phyloP scores from a whole-genome alignment of 2,888 invertebrate genomes.

The Ferdinandea cuprea region DNA sequence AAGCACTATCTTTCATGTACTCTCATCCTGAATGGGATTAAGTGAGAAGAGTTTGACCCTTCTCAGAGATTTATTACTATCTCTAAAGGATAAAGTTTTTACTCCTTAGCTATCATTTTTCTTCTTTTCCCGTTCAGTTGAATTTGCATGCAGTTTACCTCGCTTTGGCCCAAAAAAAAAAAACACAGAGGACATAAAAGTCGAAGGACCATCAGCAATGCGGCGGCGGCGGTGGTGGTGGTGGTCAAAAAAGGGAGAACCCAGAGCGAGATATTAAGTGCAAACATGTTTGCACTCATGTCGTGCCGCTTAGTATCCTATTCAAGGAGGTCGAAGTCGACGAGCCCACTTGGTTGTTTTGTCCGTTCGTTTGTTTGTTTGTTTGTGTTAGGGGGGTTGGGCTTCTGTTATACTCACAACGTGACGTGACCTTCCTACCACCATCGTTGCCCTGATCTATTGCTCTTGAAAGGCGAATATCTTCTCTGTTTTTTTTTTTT shows the following conservation, averaged over 20 bases:
- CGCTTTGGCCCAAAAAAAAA: background rate
- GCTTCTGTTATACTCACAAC: too few relatives aligned
- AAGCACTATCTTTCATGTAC: constrained; percentile 52
- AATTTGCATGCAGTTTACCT: constrained; percentile 61
- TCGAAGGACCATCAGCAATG: constrained; percentile 32
- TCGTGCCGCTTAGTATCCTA: constrained; percentile 57
- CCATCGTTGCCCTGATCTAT: constrained; percentile 55
- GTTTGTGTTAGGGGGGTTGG: too few relatives aligned
- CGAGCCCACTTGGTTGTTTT: constrained; percentile 21
- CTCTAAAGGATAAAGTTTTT: constrained; percentile 64
- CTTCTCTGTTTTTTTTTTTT: constrained; percentile 12
- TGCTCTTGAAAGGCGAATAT: constrained; percentile 50
- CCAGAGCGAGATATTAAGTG: constrained; percentile 51
- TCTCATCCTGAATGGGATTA: constrained; percentile 64
- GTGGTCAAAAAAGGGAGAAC: constrained; percentile 23
- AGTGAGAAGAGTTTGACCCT: constrained; percentile 67
- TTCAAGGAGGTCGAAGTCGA: constrained; percentile 9
- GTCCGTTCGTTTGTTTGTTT: constrained; percentile 8
- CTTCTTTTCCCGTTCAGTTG: constrained; percentile 18
- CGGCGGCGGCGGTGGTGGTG: constrained; percentile 3
- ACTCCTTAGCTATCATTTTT: constrained; percentile 49
- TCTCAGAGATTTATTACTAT: constrained; percentile 65
- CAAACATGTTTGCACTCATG: constrained; percentile 67
- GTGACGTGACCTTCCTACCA: constrained; percentile 11
- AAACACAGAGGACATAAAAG: constrained; percentile 43